A percentile compares a stretch with the other conserved stretches of the same genome.
phyloP scores from a whole-genome alignment of 2,888 invertebrate species.

The Gisinianus flammeolus region DNA sequence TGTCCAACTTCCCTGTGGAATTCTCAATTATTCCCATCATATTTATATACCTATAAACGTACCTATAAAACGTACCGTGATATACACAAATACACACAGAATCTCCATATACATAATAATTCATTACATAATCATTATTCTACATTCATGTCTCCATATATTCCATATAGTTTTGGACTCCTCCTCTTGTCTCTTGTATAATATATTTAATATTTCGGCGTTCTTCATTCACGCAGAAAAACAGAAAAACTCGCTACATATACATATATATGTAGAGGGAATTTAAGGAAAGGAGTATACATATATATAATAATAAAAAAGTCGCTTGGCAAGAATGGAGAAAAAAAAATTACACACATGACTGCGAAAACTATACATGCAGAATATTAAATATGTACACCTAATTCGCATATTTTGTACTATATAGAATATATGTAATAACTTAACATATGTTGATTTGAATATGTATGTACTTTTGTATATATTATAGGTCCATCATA shows the following conservation, averaged over 20 bases:
- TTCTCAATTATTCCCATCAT: too few relatives aligned
- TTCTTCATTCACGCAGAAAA: not conserved
- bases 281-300: not conserved
- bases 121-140: too few relatives aligned
- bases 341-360: not conserved
- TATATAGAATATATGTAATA: not conserved
- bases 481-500: not conserved
- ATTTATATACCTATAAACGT: too few relatives aligned
- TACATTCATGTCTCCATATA: not conserved
- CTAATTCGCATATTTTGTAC: not conserved
- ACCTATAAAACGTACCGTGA: too few relatives aligned
- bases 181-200: not conserved
- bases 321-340: not conserved
- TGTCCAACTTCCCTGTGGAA: too few relatives aligned
- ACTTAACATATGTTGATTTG: not conserved
- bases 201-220: too few relatives aligned
- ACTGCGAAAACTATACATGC: not conserved
- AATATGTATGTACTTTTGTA: not conserved
- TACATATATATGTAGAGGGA: too few relatives aligned
- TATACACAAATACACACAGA: too few relatives aligned
- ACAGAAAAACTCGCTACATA: not conserved
- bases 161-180: not conserved
- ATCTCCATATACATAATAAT: too few relatives aligned
- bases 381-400: not conserved
- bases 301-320: not conserved